phyloP scores from a whole-genome alignment of 2,888 invertebrate species.

The Drosophila infuscata region DNA sequence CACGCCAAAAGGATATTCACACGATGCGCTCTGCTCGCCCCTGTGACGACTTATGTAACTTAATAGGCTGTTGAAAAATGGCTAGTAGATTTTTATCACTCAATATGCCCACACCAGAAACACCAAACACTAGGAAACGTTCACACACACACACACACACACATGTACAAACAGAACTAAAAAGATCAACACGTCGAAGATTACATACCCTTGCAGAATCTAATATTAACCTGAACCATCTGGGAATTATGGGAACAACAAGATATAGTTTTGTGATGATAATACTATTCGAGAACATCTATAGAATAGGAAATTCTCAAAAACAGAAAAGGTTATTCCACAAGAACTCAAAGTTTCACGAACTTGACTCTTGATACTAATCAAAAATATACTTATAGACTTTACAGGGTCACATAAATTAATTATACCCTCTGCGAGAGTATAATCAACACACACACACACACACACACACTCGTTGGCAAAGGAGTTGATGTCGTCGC shows the following conservation, averaged over 20 bases:
- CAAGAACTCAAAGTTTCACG: background rate
- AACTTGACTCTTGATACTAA: background rate
- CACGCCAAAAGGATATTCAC: slow-evolving; percentile 76
- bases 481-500: slow-evolving; percentile 56
- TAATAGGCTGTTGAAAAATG: slow-evolving; percentile 77
- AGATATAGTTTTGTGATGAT: background rate
- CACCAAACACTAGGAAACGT: slow-evolving; percentile 3
- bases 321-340: background rate
- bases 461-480: slow-evolving; percentile 23
- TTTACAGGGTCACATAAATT: slow-evolving; percentile 1
- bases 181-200: background rate
- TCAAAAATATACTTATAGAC: background rate
- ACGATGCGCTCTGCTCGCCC: slow-evolving; percentile 46
- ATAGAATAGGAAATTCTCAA: background rate
- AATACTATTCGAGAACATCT: background rate
- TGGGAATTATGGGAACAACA: background rate
- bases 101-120: slow-evolving; percentile 34
- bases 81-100: slow-evolving; percentile 72
- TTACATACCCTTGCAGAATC: background rate
- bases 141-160: slow-evolving; percentile 17
- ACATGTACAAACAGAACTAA: slow-evolving; percentile 8
- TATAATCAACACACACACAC: slow-evolving; percentile 18
- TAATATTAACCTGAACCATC: background rate
- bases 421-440: slow-evolving; percentile 1
- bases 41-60: slow-evolving; percentile 70